A percentile compares a stretch with the other conserved stretches of the same genome.
Conservation (phyloP, 2,797 vertebrate species). For the Aeoliscus strigatus region DNA sequence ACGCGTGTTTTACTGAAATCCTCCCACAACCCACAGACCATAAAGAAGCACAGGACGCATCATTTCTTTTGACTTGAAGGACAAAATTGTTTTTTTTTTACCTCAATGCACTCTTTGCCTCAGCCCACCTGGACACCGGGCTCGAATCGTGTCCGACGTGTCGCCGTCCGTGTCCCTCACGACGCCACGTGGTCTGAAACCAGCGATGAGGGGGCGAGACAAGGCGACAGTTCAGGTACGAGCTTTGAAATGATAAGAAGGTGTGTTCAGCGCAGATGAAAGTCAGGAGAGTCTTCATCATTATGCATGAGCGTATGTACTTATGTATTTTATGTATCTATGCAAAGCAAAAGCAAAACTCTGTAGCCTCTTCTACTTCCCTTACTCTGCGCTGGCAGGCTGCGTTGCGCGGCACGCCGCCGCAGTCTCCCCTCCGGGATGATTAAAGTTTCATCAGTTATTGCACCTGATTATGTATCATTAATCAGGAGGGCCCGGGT, state of each 20-base stretch:
- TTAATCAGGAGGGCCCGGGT: slow-evolving; percentile 12
- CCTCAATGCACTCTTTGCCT: neutral
- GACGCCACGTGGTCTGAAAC: slow-evolving; percentile 2
- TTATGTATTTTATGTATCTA: slow-evolving; percentile 22
- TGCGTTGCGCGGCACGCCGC: too few species aligned
- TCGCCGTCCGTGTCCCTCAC: slow-evolving; percentile 16
- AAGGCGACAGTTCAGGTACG: slow-evolving; percentile 34
- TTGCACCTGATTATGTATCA: slow-evolving; percentile 21
- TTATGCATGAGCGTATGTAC: slow-evolving; percentile 18
- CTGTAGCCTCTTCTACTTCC: slow-evolving; percentile 5
- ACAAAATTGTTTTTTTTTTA: slow-evolving; percentile 11
- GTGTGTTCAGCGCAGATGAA: slow-evolving; percentile 62
- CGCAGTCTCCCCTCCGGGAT: slow-evolving; percentile 26
- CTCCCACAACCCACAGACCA: slow-evolving; percentile 18
- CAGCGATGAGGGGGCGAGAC: slow-evolving; percentile 37
- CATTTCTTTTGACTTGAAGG: slow-evolving; percentile 5
- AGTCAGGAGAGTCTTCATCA: slow-evolving; percentile 29
- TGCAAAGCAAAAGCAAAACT: neutral
- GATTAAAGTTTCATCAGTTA: slow-evolving; percentile 43
- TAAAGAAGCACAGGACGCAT: slow-evolving; percentile 7
- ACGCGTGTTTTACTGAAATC: slow-evolving; percentile 25
- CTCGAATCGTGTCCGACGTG: neutral
- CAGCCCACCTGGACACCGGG: slow-evolving; percentile 23
- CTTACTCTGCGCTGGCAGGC: slow-evolving; percentile 26
- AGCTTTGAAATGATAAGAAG: slow-evolving; percentile 73